Evolutionary conservation across 2,797 vertebrate genomes (phyloP).

Genomic region (Takifugu rubripes): DNA sequence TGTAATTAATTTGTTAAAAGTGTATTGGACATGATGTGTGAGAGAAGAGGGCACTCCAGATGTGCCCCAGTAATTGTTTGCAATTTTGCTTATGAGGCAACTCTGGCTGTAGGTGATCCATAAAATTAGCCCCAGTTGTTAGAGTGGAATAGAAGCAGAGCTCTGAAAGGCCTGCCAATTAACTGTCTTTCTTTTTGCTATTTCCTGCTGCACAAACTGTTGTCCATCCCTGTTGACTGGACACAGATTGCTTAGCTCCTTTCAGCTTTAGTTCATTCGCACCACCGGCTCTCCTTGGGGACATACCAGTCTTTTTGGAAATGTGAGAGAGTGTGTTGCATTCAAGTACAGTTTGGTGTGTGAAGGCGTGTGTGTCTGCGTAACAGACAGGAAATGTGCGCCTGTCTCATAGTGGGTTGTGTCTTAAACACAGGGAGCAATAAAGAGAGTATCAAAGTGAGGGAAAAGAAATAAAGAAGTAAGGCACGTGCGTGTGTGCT

Average conservation of each 20-base stretch:
- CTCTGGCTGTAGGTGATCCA: slow-evolving; percentile 5
- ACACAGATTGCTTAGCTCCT: slow-evolving; percentile 44
- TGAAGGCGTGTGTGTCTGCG: slow-evolving; percentile 1
- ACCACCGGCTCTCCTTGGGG: slow-evolving; percentile 40
- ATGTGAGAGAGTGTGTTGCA: slow-evolving; percentile 29
- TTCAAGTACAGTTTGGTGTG: slow-evolving; percentile 26
- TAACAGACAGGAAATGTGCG: neutral
- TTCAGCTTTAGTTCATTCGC: slow-evolving; percentile 60
- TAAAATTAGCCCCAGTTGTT: neutral
- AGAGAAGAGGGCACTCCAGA: neutral
- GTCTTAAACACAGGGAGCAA: slow-evolving; percentile 28
- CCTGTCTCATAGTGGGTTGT: slow-evolving; percentile 13
- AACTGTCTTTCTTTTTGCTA: slow-evolving; percentile 39
- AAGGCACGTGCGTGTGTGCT: slow-evolving; percentile 16
- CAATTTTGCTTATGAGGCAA: neutral
- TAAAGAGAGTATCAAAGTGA: slow-evolving; percentile 41
- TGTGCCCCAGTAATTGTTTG: neutral
- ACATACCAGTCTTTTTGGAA: slow-evolving; percentile 44
- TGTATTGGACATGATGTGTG: neutral
- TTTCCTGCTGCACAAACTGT: slow-evolving; percentile 41
- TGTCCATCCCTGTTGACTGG: slow-evolving; percentile 45
- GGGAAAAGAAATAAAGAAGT: slow-evolving; percentile 44
- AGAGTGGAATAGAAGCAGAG: slow-evolving; percentile 7
- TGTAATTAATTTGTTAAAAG: too few relatives aligned
- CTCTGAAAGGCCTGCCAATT: slow-evolving; percentile 9